Base-by-base conservation (phyloP, 2,797 vertebrate species). In the Philypnodon macrostomus region DNA sequence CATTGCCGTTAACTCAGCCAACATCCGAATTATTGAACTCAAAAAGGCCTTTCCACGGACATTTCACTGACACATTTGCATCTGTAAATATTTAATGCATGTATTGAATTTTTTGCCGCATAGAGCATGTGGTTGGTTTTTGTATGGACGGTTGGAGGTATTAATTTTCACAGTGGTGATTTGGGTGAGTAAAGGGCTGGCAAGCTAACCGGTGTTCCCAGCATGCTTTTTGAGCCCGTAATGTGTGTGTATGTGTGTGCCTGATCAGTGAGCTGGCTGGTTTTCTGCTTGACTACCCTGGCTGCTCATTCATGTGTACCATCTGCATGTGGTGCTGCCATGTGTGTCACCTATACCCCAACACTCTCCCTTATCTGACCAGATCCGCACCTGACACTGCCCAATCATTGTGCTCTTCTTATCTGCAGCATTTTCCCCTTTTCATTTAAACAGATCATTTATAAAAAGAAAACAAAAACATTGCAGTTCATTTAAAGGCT, bases 111-210 rank as follows among this genome's bases (percentile, higher is more conserved):
- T 21, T 29, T 30, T 54, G 47, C 41, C 44, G 44, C 44, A 9
- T 47, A 38, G 18, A 53, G 48, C 14, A 34, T 58, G 51, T 61
- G 60, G 38, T 53, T 73, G 39, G 7, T 59, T 60, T 75, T 72
- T 59, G 56, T 51, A 58, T 53, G 74, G 77, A 67, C 60, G 63
- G 61, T 79, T 83, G 79, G 75, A 85, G 79, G 83, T 85, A 85
- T 86, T 89, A 79, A 88, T 88, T 89, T 89, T 87, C 85, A 84
- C 77, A 78, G 81, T 82, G 80, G 80, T 87, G 79, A 86, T 85
- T 87, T 86, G 80, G 81, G 81, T 77, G 78, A 80, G 85, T 82
- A 76, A 78, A 83, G 76, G 82, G 59, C 67, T 83, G 80, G 79
- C 80, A 80, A 67, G 67, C 64, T 73, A 61, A 59, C 81, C 47